Conservation (phyloP, 2,797 vertebrate genomes). For the Limosa lapponica region DNA sequence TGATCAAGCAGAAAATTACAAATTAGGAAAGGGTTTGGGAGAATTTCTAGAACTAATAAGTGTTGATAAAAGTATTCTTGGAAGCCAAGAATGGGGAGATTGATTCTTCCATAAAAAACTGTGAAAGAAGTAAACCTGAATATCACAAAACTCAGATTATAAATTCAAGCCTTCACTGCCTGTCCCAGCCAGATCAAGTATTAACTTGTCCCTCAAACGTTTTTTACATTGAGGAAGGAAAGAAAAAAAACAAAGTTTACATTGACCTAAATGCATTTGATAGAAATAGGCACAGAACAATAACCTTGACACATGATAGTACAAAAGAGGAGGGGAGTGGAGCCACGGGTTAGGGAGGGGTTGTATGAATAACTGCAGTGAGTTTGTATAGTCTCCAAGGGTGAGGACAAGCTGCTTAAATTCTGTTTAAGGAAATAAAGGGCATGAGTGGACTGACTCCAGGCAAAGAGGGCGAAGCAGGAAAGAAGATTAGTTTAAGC, state of each 20-base stretch:
- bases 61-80: neutral
- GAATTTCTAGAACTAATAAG: neutral
- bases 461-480: neutral
- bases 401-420: neutral
- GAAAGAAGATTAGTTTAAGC: neutral
- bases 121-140: neutral
- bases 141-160: neutral
- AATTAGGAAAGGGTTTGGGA: neutral
- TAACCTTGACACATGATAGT: neutral
- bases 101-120: neutral
- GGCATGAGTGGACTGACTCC: neutral
- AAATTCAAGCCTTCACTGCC: neutral
- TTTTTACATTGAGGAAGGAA: neutral
- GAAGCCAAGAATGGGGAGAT: neutral
- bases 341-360: neutral
- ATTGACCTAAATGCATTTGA: neutral
- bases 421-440: neutral
- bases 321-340: neutral
- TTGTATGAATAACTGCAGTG: neutral
- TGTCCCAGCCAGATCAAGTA: neutral
- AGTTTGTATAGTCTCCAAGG: neutral
- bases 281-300: neutral
- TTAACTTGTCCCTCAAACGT: neutral
- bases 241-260: neutral
- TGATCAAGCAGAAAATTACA: neutral